Conservation (phyloP, 2,797 vertebrate species). For the Emys orbicularis region DNA sequence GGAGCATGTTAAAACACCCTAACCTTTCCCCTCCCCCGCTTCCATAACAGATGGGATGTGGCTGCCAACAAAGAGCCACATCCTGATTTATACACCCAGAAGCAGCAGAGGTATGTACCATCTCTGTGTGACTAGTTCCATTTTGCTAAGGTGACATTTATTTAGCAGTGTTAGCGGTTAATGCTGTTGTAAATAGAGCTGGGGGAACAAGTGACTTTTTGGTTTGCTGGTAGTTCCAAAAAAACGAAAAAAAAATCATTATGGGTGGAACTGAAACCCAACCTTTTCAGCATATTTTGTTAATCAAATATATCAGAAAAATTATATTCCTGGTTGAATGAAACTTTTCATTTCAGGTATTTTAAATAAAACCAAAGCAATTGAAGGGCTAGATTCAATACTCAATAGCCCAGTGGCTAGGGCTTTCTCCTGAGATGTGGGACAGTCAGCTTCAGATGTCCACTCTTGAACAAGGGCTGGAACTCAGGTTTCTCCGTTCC, state of each 20-base stretch:
- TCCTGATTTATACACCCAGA: neutral
- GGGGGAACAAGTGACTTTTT: neutral
- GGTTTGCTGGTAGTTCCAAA: neutral
- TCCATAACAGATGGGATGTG: neutral
- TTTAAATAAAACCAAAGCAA: neutral
- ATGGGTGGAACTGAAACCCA: neutral
- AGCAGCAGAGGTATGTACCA: neutral
- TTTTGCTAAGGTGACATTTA: neutral
- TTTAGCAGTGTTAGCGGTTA: neutral
- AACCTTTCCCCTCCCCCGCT: neutral
- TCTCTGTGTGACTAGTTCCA: neutral
- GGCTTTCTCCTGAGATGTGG: neutral
- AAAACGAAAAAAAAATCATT: neutral
- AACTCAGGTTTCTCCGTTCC: neutral
- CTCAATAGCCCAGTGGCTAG: neutral
- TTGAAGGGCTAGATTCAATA: neutral
- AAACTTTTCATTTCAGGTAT: neutral
- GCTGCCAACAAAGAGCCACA: neutral
- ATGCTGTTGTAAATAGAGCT: neutral
- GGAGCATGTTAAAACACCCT: accelerated
- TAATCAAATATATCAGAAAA: neutral
- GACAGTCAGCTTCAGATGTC: neutral
- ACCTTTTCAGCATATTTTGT: neutral
- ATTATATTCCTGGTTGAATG: neutral
- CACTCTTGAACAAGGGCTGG: neutral